Evolutionary conservation across 2,888 invertebrate species (phyloP).

Genomic region (Mamestra brassicae): DNA sequence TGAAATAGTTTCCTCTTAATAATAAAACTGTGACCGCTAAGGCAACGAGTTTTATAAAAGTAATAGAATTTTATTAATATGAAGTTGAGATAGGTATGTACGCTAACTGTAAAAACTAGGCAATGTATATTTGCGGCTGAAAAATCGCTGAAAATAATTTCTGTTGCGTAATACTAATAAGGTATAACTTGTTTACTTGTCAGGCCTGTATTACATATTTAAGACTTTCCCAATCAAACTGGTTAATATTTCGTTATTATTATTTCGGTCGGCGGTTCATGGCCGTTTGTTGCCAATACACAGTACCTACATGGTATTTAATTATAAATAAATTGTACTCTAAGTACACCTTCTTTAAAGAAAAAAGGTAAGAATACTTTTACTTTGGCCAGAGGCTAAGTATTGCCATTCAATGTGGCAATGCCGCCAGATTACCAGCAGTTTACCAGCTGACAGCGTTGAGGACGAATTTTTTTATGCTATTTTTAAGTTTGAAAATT

Average conservation of each 20-base stretch:
- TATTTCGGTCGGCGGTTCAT: constrained; percentile 49
- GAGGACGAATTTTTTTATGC: too few relatives aligned
- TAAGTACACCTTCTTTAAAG: constrained; percentile 28
- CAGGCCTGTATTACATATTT: constrained; percentile 1
- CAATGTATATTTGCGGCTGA: not conserved
- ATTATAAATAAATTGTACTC: constrained; percentile 6
- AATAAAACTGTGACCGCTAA: too few relatives aligned
- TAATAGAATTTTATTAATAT: not conserved
- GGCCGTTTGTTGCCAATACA: constrained; percentile 38
- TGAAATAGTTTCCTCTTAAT: too few relatives aligned
- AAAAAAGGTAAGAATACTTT: constrained; percentile 1
- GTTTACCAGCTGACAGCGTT: too few relatives aligned
- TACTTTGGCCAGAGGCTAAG: too few relatives aligned
- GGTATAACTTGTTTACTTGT: constrained; percentile 1
- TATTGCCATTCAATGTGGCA: too few relatives aligned
- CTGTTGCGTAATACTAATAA: not conserved
- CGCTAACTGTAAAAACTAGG: not conserved
- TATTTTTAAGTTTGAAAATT: too few relatives aligned
- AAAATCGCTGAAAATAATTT: not conserved
- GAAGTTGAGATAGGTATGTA: not conserved
- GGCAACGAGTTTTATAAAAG: too few relatives aligned
- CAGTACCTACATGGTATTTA: constrained; percentile 17
- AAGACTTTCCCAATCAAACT: constrained; percentile 34
- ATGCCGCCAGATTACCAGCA: too few relatives aligned
- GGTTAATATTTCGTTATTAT: constrained; percentile 42